Evolutionary conservation across 2,113 vertebrate genomes (phyloP), one percentile per base, ranked within the genome.

Genomic region (Barnardius zonarius): DNA sequence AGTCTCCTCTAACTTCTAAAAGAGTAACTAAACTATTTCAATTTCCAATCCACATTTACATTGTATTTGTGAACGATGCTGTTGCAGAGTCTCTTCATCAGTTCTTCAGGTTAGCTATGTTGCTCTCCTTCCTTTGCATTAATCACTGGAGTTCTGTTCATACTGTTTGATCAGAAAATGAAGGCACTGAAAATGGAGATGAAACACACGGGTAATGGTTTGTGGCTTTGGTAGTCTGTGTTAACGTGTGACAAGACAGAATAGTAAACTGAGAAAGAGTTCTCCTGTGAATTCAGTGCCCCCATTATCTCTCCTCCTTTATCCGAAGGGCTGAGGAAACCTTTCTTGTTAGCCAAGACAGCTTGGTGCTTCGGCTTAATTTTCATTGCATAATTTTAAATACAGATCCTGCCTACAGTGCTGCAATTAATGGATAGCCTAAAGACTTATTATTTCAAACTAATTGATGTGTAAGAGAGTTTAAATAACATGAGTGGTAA

Each of bases 391-490:
- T 96, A 98, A 97, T 96, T 97, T 98, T 98, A 98, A 98, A 96
- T 97, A 98, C 98, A 98, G 98, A 97, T 97, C n/a, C 7, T 98
- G 97, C 97, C 97, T 97, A 97, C 97, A 78, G 97, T 88, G 96
- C 95, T 97, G 98, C 98, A 98, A 98, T 98, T 98, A 98, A 96
- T 97, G 94, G 98, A 98, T 98, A 98, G 98, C 98, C 98, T 98
- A 98, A 98, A 98, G 98, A 97, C 97, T 98, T 98, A 98, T 97
- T 98, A 98, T 98, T 98, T 98, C 97, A 97, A 98, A 98, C 96
- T 98, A 98, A 98, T 97, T 98, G 98, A 97, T 98, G 90, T 98
- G 97, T 97, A 97, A 97, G 95, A 95, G 97, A 97, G 96, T 96
- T 98, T 98, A 98, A 98, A 97, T 98, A 98, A 98, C 97, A 41